Evolutionary conservation across 2,797 vertebrate species (phyloP), one percentile per base, ranked within the genome.

Genomic region (Phrynocephalus forsythii): DNA sequence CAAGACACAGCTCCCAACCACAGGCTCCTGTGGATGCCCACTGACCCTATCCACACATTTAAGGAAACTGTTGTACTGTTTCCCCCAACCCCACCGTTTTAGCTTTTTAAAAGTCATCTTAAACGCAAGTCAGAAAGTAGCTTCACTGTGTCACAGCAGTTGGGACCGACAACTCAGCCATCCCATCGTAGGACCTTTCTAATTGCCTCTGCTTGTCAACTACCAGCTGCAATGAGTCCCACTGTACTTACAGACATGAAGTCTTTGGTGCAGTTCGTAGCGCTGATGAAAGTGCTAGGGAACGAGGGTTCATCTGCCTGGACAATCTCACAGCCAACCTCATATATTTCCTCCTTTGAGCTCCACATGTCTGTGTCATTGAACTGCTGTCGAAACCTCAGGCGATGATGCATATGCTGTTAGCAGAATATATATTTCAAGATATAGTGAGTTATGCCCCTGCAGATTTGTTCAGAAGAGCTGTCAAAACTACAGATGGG

Each of bases 201-300:
- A 1, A 22, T 69, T 33, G 26, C 11, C 22, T 15, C 71, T 8
- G 0, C 71, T 28, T 20, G 30, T 16, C 44, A 68, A 44, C 28
- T 15, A 18, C 63, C 72, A 60, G 67, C 67, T 28, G 6, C 10
- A 7, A 26, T 10, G 28, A 60, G 10, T 16, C 26, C 22, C 2
- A 28, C 0, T 52, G 79, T 18, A 96, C 96, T 97, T 91, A 97
- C 97, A 76, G 93, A 92, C 95, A 97, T 95, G 72, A 87, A 92
- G 16, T 96, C 92, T 81, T 94, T 93, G 0, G 67, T 92, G 86
- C 96, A 97, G 90, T 94, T 90, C 18, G 95, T 95, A 5, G 16
- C 7, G 33, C 90, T 90, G 78, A 72, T 83, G 79, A 86, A 60
- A 6, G 90, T 85, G 0, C 69, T 56, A 28, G 28, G 0, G 4